phyloP scores from a whole-genome alignment of 2,888 invertebrate genomes.

The Empis stercorea region DNA sequence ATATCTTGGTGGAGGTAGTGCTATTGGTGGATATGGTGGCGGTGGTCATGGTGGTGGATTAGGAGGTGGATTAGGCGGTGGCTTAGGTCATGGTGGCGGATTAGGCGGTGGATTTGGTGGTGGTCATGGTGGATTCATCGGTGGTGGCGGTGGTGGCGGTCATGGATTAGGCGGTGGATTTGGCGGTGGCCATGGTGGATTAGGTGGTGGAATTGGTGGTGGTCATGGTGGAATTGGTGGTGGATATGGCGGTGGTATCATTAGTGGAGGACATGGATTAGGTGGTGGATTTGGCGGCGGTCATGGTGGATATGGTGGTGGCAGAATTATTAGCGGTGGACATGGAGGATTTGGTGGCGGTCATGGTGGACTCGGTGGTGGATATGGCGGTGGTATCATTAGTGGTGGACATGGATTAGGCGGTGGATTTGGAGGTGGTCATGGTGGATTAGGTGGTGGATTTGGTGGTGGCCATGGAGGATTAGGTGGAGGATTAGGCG shows the following conservation, averaged over 20 bases:
- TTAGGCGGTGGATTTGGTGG: background rate
- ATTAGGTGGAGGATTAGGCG: too few species aligned
- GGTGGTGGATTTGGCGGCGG: background rate
- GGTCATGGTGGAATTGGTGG: background rate
- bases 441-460: too few species aligned
- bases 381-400: too few species aligned
- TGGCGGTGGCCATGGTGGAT: background rate
- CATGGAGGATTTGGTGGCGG: background rate
- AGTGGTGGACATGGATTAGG: too few species aligned
- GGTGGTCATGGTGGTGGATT: background rate
- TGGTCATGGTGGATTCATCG: background rate
- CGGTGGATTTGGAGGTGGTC: too few species aligned
- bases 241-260: background rate
- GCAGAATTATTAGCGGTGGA: background rate
- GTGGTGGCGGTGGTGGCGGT: background rate
- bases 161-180: background rate
- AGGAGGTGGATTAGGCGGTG: background rate
- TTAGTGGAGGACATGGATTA: background rate
- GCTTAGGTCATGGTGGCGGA: background rate
- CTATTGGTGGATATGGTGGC: slow-evolving; percentile 2
- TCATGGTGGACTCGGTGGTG: too few species aligned
- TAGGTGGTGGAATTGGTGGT: background rate
- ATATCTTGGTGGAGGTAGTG: background rate
- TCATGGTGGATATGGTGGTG: background rate
- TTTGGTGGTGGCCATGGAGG: too few species aligned